Percentiles rank a stretch among this genome's conserved stretches.
Conservation (phyloP, 2,113 vertebrate genomes). For the Carassius gibelio region DNA sequence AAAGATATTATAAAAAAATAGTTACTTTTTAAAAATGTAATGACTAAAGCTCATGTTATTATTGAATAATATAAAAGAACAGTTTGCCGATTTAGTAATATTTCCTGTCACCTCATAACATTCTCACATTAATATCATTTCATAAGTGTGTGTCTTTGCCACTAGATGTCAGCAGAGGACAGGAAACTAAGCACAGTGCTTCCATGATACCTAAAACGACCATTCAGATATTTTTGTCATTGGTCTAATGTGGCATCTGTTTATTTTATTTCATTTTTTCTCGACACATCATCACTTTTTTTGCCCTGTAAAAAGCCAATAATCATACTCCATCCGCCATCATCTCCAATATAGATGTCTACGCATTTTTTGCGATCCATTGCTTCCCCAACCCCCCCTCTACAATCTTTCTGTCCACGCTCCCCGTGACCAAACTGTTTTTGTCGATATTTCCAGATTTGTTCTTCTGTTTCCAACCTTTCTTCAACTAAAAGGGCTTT, state of each 20-base stretch:
- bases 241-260: constrained; percentile 65
- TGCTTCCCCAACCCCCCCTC: constrained; percentile 24
- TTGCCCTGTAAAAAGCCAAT: constrained; percentile 37
- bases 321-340: constrained; percentile 48
- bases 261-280: constrained; percentile 36
- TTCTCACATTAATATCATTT: constrained; percentile 6
- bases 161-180: constrained; percentile 78
- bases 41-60: neutral
- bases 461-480: constrained; percentile 96
- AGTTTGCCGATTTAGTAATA: constrained; percentile 7
- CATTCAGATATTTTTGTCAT: constrained; percentile 61
- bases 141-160: constrained; percentile 56
- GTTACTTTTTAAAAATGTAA: neutral
- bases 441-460: constrained; percentile 95
- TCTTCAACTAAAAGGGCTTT: constrained; percentile 98
- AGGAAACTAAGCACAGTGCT: constrained; percentile 75
- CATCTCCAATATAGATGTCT: constrained; percentile 26
- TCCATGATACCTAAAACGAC: constrained; percentile 74
- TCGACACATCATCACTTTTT: neutral
- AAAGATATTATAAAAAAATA: constrained; percentile 12
- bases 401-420: neutral
- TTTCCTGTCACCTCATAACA: constrained; percentile 4
- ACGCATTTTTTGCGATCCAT: constrained; percentile 39
- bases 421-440: constrained; percentile 67
- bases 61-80: constrained; percentile 40